Percentiles rank a stretch among this genome's conserved stretches.
phyloP scores from a whole-genome alignment of 2,797 vertebrate genomes.

The Muscicapa comitata region DNA sequence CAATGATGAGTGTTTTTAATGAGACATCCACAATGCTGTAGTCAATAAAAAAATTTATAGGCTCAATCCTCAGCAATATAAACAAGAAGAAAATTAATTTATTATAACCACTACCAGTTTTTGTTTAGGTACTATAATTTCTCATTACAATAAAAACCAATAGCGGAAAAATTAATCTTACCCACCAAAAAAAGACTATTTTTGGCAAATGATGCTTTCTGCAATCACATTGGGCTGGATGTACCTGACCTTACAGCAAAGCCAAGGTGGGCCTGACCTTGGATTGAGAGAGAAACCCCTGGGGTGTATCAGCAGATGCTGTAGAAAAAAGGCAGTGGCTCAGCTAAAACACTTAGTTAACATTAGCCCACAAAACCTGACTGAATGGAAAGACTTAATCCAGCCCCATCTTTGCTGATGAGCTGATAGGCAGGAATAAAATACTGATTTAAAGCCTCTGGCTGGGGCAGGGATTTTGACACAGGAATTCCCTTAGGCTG shows the following conservation, averaged over 20 bases:
- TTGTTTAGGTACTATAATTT: background rate
- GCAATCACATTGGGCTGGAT: background rate
- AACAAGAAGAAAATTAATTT: conserved; percentile 2
- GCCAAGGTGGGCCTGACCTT: background rate
- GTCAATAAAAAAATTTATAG: conserved; percentile 13
- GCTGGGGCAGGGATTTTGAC: conserved; percentile 5
- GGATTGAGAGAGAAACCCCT: background rate
- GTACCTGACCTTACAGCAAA: background rate
- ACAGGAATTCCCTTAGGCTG: conserved; percentile 25
- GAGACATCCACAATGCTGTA: background rate
- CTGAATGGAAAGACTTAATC: conserved; percentile 31
- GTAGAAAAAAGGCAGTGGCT: background rate
- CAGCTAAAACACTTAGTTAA: conserved; percentile 8
- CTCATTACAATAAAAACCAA: background rate
- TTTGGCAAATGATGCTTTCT: background rate
- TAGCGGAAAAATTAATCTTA: background rate
- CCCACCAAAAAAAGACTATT: background rate
- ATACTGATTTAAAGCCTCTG: conserved; percentile 3
- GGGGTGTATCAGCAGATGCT: conserved; percentile 8
- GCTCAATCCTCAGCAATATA: background rate
- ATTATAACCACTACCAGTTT: background rate
- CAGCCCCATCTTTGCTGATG: background rate
- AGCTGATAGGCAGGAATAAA: conserved; percentile 41
- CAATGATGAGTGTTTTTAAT: conserved; percentile 14
- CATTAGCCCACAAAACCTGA: background rate